A percentile compares a stretch with the other conserved stretches of the same genome.
Conservation (phyloP, 2,888 invertebrate genomes). For the Ichneumon xanthorius region DNA sequence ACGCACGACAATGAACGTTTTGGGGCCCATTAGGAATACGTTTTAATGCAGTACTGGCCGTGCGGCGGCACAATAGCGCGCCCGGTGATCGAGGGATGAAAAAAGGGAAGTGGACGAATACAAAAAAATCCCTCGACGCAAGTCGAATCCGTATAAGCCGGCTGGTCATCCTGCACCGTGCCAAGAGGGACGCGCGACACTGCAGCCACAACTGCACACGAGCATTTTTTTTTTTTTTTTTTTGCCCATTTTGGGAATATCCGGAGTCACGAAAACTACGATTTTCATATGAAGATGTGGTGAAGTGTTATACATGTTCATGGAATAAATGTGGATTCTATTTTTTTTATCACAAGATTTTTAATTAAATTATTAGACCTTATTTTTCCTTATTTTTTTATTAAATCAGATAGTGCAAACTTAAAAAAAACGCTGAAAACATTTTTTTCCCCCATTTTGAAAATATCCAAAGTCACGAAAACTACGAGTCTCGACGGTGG, state of each 20-base stretch:
- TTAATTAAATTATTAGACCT: too few relatives aligned
- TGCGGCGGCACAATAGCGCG: constrained; percentile 41
- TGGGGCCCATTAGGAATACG: constrained; percentile 69
- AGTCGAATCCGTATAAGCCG: constrained; percentile 55
- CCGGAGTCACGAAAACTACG: neutral
- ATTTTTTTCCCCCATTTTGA: too few relatives aligned
- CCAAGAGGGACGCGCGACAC: constrained; percentile 22
- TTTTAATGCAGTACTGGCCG: constrained; percentile 73
- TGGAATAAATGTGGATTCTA: too few relatives aligned
- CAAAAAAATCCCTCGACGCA: constrained; percentile 63
- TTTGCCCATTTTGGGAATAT: constrained; percentile 1
- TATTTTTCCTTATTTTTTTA: too few relatives aligned
- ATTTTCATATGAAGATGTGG: neutral
- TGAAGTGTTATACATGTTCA: neutral
- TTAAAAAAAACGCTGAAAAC: too few relatives aligned
- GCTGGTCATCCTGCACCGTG: constrained; percentile 47
- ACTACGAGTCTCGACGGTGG: too few relatives aligned
- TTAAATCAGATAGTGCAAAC: too few relatives aligned
- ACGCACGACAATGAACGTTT: constrained; percentile 67
- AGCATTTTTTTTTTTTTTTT: constrained; percentile 22
- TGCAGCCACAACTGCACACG: constrained; percentile 3
- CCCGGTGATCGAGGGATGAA: constrained; percentile 58
- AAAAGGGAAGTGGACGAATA: constrained; percentile 50
- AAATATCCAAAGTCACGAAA: too few relatives aligned
- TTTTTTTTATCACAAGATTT: too few relatives aligned